Conservation (phyloP, 2,797 vertebrate genomes). For the Lithobates sylvaticus region DNA sequence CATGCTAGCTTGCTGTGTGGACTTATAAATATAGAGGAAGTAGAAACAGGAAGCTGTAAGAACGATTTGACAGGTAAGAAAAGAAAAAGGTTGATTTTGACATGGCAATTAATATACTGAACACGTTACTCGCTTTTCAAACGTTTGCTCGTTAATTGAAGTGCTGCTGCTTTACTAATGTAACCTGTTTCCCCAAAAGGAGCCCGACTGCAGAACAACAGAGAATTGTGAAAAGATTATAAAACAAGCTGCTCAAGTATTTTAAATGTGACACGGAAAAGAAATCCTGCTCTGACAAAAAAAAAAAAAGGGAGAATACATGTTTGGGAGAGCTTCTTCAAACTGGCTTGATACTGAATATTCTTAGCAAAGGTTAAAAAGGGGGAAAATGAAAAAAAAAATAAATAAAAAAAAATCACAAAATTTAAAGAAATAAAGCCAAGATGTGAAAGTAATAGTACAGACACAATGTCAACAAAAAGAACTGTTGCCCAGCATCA, state of each 20-base stretch:
- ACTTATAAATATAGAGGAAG: not conserved
- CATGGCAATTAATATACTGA: conserved; percentile 35
- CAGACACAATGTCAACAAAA: not conserved
- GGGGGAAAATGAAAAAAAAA: too few relatives aligned
- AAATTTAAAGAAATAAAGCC: not conserved
- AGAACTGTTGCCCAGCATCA: not conserved
- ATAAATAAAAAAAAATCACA: too few relatives aligned
- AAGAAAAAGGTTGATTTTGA: conserved; percentile 19
- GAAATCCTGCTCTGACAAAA: not conserved
- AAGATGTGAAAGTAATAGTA: not conserved
- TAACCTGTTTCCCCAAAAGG: conserved; percentile 23
- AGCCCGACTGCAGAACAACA: conserved; percentile 6
- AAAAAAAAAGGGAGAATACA: conserved; percentile 9
- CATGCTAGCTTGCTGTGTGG: not conserved
- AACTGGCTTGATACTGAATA: not conserved
- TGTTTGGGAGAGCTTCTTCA: conserved; percentile 1
- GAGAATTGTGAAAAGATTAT: conserved; percentile 46
- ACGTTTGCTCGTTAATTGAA: conserved; percentile 16
- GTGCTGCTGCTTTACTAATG: conserved; percentile 9
- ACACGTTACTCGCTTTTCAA: conserved; percentile 14
- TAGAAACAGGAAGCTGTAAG: not conserved
- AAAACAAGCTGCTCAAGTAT: conserved; percentile 35
- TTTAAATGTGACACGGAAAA: not conserved
- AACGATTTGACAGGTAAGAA: conserved; percentile 4
- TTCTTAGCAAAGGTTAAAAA: not conserved